phyloP scores from a whole-genome alignment of 2,888 invertebrate species.

The Patella caerulea region DNA sequence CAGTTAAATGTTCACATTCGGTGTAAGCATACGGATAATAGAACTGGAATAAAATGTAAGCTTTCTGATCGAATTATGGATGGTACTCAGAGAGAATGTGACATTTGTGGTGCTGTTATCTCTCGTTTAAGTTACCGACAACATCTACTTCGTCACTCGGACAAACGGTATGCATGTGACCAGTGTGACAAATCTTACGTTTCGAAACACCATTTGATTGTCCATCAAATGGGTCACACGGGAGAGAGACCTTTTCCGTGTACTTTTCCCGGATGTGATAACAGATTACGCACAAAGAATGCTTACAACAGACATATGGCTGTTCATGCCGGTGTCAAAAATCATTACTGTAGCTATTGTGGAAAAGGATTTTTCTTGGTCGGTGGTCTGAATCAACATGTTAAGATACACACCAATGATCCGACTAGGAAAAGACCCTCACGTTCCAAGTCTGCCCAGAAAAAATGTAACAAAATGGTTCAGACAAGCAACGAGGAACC shows the following conservation, averaged over 20 bases:
- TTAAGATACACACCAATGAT: not conserved
- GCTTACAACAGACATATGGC: slow-evolving; percentile 38
- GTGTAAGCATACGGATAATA: too few relatives aligned
- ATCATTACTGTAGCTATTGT: slow-evolving; percentile 36
- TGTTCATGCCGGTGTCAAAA: slow-evolving; percentile 35
- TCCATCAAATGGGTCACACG: slow-evolving; percentile 13
- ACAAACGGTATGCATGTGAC: not conserved
- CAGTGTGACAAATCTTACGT: not conserved
- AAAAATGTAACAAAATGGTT: too few relatives aligned
- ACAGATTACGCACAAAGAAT: slow-evolving; percentile 36
- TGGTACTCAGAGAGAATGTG: not conserved
- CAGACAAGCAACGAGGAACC: too few relatives aligned
- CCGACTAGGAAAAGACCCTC: too few relatives aligned
- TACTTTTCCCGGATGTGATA: slow-evolving; percentile 25
- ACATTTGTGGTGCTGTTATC: not conserved
- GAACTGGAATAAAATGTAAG: too few relatives aligned
- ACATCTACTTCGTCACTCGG: not conserved
- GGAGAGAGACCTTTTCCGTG: slow-evolving; percentile 35
- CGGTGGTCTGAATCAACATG: slow-evolving; percentile 26
- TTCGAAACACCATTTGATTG: not conserved
- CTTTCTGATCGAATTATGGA: too few relatives aligned
- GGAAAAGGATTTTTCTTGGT: slow-evolving; percentile 24
- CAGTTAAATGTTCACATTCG: too few relatives aligned
- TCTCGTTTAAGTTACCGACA: not conserved
- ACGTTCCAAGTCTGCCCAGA: too few relatives aligned